phyloP scores from a whole-genome alignment of 37 sponge, comb jelly and placozoan genomes.

The Hormiphora californensis region DNA sequence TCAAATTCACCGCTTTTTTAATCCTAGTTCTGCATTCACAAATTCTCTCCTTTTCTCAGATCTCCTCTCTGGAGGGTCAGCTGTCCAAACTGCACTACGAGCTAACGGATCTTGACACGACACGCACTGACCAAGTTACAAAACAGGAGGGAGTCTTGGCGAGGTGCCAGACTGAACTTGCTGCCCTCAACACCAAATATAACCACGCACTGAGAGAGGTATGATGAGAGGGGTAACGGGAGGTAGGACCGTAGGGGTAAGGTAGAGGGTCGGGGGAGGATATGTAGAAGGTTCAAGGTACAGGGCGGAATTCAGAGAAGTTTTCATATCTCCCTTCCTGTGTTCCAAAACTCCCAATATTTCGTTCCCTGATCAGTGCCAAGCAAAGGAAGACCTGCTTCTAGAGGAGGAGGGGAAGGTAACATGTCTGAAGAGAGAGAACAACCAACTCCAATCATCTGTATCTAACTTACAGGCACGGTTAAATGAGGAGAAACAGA shows the following conservation, averaged over 20 bases:
- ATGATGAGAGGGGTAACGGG: not conserved
- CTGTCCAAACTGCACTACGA: not conserved
- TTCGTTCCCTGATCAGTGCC: not conserved
- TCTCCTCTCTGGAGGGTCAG: not conserved
- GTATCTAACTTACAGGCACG: not conserved
- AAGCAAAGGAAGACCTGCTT: conserved; percentile 4
- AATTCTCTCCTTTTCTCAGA: not conserved
- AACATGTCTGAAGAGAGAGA: not conserved
- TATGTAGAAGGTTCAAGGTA: not conserved
- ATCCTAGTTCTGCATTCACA: no score
- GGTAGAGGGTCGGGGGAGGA: not conserved
- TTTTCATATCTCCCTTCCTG: not conserved
- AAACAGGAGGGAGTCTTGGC: conserved; percentile 19
- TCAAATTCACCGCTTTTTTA: no score
- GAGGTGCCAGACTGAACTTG: not conserved
- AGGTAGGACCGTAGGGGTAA: not conserved
- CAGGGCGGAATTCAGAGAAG: not conserved
- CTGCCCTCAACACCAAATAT: conserved; percentile 31
- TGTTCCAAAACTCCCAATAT: not conserved
- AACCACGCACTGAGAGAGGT: conserved; percentile 11
- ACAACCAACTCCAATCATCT: not conserved
- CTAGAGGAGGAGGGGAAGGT: not conserved
- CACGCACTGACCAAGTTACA: not conserved
- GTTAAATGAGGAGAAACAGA: not conserved
- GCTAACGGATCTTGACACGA: conserved; percentile 20